phyloP scores from a whole-genome alignment of 2,797 vertebrate genomes.

The Alosa sapidissima region DNA sequence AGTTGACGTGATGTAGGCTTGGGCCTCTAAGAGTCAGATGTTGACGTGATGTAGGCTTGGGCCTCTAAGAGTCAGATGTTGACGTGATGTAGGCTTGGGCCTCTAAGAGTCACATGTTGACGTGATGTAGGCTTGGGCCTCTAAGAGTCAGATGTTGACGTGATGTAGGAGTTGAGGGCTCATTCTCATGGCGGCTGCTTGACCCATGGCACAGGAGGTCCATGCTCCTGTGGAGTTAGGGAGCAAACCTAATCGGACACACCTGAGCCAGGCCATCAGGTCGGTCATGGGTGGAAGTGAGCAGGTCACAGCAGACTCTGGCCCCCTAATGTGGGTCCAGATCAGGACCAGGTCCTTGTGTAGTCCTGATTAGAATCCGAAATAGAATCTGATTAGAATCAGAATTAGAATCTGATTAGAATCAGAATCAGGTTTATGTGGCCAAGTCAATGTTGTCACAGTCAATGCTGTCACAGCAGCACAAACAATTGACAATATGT shows the following conservation, averaged over 20 bases:
- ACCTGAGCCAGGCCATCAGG: neutral
- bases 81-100: neutral
- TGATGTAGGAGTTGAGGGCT: neutral
- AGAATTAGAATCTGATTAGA: too few species aligned
- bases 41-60: neutral
- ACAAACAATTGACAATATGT: too few species aligned
- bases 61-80: neutral
- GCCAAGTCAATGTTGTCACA: too few species aligned
- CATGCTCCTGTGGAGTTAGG: neutral
- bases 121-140: neutral
- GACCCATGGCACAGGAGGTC: neutral
- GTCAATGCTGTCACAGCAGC: too few species aligned
- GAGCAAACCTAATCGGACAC: neutral
- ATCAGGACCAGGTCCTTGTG: too few species aligned
- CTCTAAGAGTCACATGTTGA: too few species aligned
- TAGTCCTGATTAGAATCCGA: too few species aligned
- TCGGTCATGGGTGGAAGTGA: neutral
- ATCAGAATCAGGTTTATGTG: too few species aligned
- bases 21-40: neutral
- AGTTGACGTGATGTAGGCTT: neutral
- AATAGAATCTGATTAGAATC: too few species aligned
- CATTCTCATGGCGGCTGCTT: neutral
- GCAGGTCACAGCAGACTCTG: neutral
- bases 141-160: neutral
- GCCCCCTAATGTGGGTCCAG: neutral